phyloP scores from a whole-genome alignment of 1,140 invertebrate species.

The Pogonognathellus flavescens region DNA sequence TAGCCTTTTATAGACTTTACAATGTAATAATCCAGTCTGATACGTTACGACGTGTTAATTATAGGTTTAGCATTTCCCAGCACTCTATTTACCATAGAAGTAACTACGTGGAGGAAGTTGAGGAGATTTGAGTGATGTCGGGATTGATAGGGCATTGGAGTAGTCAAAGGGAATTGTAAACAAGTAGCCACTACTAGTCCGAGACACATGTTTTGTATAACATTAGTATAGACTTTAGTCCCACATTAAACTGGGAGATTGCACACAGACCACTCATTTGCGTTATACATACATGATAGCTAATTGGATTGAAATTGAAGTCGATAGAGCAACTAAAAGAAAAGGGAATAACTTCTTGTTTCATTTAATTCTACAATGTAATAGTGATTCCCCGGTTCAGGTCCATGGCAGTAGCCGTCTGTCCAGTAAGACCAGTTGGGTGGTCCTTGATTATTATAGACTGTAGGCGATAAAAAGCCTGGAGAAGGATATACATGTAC shows the following conservation, averaged over 20 bases:
- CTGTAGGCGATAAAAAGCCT: constrained; percentile 31
- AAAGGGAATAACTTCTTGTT: constrained; percentile 19
- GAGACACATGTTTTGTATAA: not conserved
- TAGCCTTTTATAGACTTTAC: constrained; percentile 24
- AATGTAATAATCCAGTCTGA: not conserved
- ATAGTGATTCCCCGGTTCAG: not conserved
- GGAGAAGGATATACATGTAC: no score
- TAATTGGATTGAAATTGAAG: constrained; percentile 47
- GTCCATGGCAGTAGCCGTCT: not conserved
- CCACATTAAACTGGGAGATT: not conserved
- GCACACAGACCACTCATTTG: not conserved
- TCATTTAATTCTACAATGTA: not conserved
- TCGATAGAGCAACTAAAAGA: constrained; percentile 23
- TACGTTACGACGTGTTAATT: constrained; percentile 29
- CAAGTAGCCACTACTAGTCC: not conserved
- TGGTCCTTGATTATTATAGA: constrained; percentile 40
- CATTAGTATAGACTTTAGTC: not conserved
- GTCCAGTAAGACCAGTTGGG: not conserved
- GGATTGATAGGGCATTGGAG: not conserved
- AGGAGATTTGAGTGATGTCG: not conserved
- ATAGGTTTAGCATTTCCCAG: not conserved
- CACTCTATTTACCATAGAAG: no score
- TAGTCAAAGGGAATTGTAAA: not conserved
- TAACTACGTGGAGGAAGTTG: not conserved
- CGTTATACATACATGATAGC: constrained; percentile 9